Evolutionary conservation across 2,113 vertebrate genomes (phyloP).

Genomic region (Meriones unguiculatus): DNA sequence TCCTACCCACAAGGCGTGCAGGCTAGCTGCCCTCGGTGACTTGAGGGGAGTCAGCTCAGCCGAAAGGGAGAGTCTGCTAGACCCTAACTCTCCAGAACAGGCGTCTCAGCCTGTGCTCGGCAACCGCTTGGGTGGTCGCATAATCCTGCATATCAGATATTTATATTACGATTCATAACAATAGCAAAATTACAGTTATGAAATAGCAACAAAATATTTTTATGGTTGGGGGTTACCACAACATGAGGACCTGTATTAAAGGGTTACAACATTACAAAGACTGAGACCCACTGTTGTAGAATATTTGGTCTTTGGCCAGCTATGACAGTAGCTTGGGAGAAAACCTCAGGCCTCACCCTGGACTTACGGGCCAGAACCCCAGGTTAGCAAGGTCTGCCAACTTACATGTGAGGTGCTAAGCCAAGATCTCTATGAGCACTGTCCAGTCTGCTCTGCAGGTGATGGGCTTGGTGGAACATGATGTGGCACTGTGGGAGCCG

Average conservation of each 20-base stretch:
- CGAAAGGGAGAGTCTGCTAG: neutral
- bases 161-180: neutral
- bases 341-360: neutral
- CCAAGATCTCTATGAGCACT: neutral
- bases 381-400: neutral
- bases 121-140: neutral
- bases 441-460: neutral
- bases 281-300: neutral
- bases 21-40: neutral
- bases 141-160: neutral
- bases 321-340: neutral
- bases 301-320: neutral
- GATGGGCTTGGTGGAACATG: too few relatives aligned
- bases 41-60: neutral
- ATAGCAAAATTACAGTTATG: neutral
- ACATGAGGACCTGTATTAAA: neutral
- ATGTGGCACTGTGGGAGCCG: neutral
- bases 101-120: neutral
- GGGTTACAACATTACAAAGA: neutral
- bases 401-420: neutral
- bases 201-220: neutral
- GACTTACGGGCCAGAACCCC: constrained; percentile 6
- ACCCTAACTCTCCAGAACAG: neutral
- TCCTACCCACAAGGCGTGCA: neutral
- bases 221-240: neutral